Conservation (phyloP, 2,888 invertebrate species). For the Polymixis lichenea region DNA sequence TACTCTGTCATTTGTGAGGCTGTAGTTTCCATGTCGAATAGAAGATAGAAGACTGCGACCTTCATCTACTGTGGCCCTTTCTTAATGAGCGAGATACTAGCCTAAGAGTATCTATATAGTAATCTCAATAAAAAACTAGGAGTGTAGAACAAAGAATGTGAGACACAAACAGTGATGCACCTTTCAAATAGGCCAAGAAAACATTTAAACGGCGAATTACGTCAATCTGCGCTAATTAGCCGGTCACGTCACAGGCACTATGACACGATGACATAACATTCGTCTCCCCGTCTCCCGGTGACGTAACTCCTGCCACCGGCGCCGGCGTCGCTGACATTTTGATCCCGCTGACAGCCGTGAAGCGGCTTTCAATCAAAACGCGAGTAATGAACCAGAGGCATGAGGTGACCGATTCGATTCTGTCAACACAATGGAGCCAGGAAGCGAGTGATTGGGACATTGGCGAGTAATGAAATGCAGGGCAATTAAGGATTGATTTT, state of each 20-base stretch:
- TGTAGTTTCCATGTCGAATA: background rate
- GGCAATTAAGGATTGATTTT: background rate
- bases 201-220: background rate
- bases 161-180: background rate
- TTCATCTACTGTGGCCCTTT: background rate
- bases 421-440: constrained; percentile 31
- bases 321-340: constrained; percentile 30
- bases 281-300: constrained; percentile 35
- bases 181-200: constrained; percentile 2
- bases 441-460: constrained; percentile 22
- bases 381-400: constrained; percentile 36
- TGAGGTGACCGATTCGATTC: constrained; percentile 29
- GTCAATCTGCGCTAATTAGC: constrained; percentile 3
- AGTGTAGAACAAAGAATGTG: background rate
- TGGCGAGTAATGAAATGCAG: constrained; percentile 4
- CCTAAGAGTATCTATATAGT: no score
- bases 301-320: constrained; percentile 17
- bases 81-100: no score
- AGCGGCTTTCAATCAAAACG: constrained; percentile 47
- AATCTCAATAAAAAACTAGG: background rate
- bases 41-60: background rate
- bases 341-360: constrained; percentile 53
- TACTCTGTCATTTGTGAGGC: no score
- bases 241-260: background rate
- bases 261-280: constrained; percentile 33